Base-by-base conservation (phyloP, 1,140 invertebrate genomes). In the Drosophila arawakana region DNA sequence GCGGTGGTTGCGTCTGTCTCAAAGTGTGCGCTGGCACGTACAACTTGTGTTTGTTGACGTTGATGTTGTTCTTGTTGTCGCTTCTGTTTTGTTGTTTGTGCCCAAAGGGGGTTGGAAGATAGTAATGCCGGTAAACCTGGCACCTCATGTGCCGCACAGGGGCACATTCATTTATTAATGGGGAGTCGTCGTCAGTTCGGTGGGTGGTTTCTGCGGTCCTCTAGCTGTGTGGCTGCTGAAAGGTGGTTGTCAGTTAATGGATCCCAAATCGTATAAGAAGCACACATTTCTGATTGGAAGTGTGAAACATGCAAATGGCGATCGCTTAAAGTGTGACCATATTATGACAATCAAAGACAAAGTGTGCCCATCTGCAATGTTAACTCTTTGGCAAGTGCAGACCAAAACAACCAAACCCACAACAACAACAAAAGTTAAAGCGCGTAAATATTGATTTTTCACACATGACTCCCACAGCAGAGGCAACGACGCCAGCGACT, bases 111-210 rank as follows among this genome's bases (percentile, higher is more conserved):
- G 68, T 74, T 74, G 72, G 52, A 71, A 63, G 73, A 60, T 70
- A 25, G 52, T 58, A 70, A 58, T 46, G 68, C 52, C 59, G 73
- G 66, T 59, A 62, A 70, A 71, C 13, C 44, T 54, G 15, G 61
- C 73, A 73, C 68, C 73, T 72, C 47, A 76, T 76, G 68, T 76
- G 66, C 30, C 39, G 52, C 59, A 72, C 68, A 47, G 69, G 69
- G 73, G 62, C 73, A 88, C 73, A 86, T 88, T 88, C 83, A 86
- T 86, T 86, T 83, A 83, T 86, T 86, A 86, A 86, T 86, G 83
- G 65, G 47, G 49, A 50, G 61, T 58, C 79, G 71, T 85, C 62
- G 71, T 54, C 34, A 62, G 50, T 41, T 30, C 25, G 25, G 25
- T 30, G 25, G 25, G 25, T 30, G 25, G 25, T 30, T 30, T 30